phyloP scores from a whole-genome alignment of 53 echinoderm and acorn worm species.

The Hippasteria phrygiana region DNA sequence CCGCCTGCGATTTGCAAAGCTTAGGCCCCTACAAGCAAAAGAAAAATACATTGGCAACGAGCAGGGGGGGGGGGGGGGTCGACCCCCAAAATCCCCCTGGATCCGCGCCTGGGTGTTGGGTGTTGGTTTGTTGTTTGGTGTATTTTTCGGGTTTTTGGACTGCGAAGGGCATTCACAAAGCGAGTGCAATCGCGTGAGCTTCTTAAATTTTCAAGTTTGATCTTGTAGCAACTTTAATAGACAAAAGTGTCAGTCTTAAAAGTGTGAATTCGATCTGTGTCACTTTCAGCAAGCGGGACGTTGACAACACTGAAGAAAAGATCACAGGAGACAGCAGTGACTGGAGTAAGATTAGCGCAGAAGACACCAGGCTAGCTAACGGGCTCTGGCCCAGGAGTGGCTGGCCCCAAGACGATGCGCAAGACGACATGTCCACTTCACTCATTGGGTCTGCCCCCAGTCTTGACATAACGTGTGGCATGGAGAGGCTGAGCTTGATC shows the following conservation, averaged over 20 bases:
- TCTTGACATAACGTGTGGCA: not conserved
- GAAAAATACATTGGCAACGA: too few species aligned
- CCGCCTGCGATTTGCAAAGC: too few species aligned
- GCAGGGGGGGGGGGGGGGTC: too few species aligned
- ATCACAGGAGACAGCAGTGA: not conserved
- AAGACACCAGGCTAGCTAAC: not conserved
- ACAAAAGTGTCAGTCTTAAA: not conserved
- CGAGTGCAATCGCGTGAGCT: too few species aligned
- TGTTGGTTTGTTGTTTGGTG: too few species aligned
- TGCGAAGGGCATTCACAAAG: too few species aligned
- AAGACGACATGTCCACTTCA: not conserved
- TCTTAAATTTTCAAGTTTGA: too few species aligned
- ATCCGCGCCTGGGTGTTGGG: too few species aligned
- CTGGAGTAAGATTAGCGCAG: not conserved
- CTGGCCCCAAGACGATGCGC: not conserved
- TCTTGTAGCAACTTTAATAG: not conserved
- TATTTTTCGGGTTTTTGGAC: too few species aligned
- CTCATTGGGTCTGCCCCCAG: not conserved
- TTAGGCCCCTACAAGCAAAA: too few species aligned
- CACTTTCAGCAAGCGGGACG: not conserved
- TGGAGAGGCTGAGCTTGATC: not conserved
- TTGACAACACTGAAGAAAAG: not conserved
- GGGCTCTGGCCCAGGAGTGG: not conserved
- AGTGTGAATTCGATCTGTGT: not conserved
- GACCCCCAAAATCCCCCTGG: too few species aligned